Conservation (phyloP, 2,888 invertebrate genomes). For the Nasonovia ribisnigri region DNA sequence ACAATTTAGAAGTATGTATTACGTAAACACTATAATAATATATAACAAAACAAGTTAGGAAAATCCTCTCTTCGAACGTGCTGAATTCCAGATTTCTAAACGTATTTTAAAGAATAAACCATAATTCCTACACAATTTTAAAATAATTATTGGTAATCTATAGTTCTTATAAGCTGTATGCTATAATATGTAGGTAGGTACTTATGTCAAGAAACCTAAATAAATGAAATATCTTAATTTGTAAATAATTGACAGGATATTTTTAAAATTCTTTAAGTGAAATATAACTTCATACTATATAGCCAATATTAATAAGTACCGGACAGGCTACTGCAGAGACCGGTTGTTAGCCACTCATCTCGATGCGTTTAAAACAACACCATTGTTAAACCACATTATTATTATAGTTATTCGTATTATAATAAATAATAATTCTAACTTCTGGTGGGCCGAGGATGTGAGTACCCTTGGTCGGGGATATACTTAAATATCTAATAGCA, state of each 20-base stretch:
- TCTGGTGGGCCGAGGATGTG: background rate
- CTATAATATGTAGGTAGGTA: background rate
- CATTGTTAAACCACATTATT: background rate
- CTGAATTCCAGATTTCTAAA: background rate
- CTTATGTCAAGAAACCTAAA: background rate
- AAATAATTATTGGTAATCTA: background rate
- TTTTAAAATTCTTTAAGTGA: background rate
- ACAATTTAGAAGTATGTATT: background rate
- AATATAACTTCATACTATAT: background rate
- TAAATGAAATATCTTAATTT: background rate
- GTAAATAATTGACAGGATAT: background rate
- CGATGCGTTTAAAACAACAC: background rate
- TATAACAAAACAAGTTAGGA: background rate
- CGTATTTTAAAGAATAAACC: background rate
- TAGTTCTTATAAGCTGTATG: background rate
- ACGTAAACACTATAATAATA: background rate
- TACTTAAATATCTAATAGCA: background rate
- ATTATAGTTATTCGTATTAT: no score
- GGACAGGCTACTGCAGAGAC: background rate
- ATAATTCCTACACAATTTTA: background rate
- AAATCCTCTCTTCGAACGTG: background rate
- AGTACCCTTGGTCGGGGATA: background rate
- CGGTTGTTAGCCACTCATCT: background rate
- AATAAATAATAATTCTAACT: background rate
- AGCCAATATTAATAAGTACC: background rate